A percentile compares a stretch with the other conserved stretches of the same genome.
Conservation (phyloP, 2,888 invertebrate genomes). For the Perizoma affinitatum region DNA sequence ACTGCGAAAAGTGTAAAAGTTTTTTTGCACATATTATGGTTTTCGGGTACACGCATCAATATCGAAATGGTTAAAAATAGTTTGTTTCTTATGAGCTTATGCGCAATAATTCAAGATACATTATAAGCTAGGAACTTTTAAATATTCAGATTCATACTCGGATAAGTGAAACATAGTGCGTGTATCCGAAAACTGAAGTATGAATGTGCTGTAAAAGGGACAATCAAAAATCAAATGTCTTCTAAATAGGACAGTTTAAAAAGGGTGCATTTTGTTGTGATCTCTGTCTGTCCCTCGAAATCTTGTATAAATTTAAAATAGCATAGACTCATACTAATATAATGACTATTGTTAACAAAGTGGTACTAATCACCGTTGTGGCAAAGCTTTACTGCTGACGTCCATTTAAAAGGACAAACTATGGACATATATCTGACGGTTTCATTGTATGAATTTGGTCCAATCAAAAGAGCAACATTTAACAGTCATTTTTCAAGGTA, state of each 20-base stretch:
- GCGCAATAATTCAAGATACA: slow-evolving; percentile 1
- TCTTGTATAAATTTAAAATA: slow-evolving; percentile 33
- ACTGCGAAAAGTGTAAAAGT: slow-evolving; percentile 16
- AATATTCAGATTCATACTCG: not conserved
- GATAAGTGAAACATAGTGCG: not conserved
- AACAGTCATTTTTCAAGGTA: too few relatives aligned
- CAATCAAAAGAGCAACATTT: too few relatives aligned
- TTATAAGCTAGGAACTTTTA: not conserved
- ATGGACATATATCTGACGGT: too few relatives aligned
- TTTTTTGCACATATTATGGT: slow-evolving; percentile 8
- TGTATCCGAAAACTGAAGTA: slow-evolving; percentile 12
- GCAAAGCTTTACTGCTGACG: slow-evolving; percentile 47
- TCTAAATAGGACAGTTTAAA: slow-evolving; percentile 15
- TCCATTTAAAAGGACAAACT: too few relatives aligned
- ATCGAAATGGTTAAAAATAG: not conserved
- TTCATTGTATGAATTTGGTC: too few relatives aligned
- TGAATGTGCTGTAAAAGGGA: not conserved
- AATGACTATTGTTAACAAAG: slow-evolving; percentile 48
- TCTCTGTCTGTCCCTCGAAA: slow-evolving; percentile 15
- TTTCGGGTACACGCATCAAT: slow-evolving; percentile 19
- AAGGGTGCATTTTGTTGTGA: slow-evolving; percentile 33
- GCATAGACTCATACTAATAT: slow-evolving; percentile 42
- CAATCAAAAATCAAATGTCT: slow-evolving; percentile 17
- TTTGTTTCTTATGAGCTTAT: slow-evolving; percentile 12
- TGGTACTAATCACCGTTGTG: slow-evolving; percentile 52